Evolutionary conservation across 2,113 vertebrate genomes (phyloP).

Genomic region (Etheostoma cragini): DNA sequence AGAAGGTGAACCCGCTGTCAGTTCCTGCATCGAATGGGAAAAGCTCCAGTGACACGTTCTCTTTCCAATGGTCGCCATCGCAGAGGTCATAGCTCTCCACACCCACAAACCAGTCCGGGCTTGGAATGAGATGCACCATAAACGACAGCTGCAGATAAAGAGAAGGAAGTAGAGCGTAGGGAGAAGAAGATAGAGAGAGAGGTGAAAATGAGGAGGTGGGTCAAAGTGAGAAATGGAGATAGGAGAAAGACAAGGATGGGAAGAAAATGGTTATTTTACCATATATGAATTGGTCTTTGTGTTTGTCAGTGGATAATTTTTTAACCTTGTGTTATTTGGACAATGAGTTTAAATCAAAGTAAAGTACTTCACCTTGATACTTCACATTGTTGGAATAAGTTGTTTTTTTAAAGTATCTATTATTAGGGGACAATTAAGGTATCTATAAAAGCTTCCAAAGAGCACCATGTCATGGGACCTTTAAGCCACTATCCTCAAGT

Average conservation of each 20-base stretch:
- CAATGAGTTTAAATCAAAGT: background rate
- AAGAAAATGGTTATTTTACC: background rate
- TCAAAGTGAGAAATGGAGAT: background rate
- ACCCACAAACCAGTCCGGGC: conserved; percentile 98
- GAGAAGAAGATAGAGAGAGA: conserved; percentile 10
- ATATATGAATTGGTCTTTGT: background rate
- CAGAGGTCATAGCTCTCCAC: conserved; percentile 91
- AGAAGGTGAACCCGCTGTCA: conserved; percentile 98
- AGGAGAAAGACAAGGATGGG: background rate
- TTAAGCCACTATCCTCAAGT: too few species aligned
- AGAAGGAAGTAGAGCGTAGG: conserved; percentile 19
- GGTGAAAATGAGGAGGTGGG: background rate
- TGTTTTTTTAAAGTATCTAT: background rate
- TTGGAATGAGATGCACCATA: conserved; percentile 92
- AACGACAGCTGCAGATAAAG: conserved; percentile 89
- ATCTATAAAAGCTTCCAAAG: too few species aligned
- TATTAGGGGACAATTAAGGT: too few species aligned
- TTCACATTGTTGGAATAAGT: too few species aligned
- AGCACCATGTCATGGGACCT: too few species aligned
- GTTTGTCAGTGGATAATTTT: background rate
- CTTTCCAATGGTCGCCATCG: conserved; percentile 89
- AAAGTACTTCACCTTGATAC: background rate
- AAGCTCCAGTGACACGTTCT: conserved; percentile 88
- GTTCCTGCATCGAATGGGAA: conserved; percentile 95
- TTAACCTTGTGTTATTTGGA: background rate